Conservation (phyloP, 2,888 invertebrate species). For the Leucophenga maculata region DNA sequence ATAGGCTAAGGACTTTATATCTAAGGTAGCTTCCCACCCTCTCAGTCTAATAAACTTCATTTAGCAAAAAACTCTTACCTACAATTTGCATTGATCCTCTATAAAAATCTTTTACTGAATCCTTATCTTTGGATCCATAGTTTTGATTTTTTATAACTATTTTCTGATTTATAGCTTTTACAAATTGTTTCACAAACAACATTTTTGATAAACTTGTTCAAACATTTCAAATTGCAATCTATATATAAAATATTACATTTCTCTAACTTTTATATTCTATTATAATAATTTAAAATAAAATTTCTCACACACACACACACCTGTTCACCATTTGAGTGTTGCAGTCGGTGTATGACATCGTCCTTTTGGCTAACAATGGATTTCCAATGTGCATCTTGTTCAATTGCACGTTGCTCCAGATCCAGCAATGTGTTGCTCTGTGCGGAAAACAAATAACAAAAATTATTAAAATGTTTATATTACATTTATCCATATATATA, state of each 20-base stretch:
- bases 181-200: background rate
- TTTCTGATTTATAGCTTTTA: too few species aligned
- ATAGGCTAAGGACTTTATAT: too few species aligned
- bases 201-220: background rate
- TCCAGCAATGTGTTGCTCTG: slow-evolving; percentile 70
- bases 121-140: too few species aligned
- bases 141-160: too few species aligned
- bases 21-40: too few species aligned
- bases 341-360: slow-evolving; percentile 68
- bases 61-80: too few species aligned
- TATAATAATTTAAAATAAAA: background rate
- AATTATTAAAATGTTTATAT: background rate
- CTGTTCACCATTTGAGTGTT: slow-evolving; percentile 70
- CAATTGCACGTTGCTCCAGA: slow-evolving; percentile 69
- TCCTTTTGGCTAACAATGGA: slow-evolving; percentile 69
- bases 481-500: background rate
- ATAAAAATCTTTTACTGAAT: too few species aligned
- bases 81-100: too few species aligned
- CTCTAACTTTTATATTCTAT: background rate
- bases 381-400: slow-evolving; percentile 71
- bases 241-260: too few species aligned
- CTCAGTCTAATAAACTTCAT: too few species aligned
- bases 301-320: slow-evolving; percentile 45
- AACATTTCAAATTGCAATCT: too few species aligned
- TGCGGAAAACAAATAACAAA: background rate